These are phyloP conservation scores for Ariopsis seemanni DNA, from an alignment of 2,113 vertebrate genomes.

Conservation along the genomic window DNA sequence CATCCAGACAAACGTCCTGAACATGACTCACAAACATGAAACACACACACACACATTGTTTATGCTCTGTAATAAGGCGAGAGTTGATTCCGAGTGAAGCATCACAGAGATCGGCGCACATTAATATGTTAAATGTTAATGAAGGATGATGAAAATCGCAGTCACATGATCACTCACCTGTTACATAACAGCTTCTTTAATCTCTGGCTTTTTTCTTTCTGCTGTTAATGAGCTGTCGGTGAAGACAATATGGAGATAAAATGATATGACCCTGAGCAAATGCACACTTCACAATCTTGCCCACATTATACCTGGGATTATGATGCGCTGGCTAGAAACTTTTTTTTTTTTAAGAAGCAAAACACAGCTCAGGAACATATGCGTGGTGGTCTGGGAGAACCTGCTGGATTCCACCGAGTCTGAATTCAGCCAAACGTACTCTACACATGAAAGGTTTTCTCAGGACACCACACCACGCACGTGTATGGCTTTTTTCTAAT, in stretches of 20 bases:
- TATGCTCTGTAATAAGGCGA: neutral
- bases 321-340: neutral
- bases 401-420: neutral
- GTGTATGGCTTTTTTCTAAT: neutral
- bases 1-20: conserved; percentile 21
- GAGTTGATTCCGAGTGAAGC: neutral
- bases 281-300: neutral
- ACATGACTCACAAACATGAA: conserved; percentile 28
- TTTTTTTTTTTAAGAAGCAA: neutral
- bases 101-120: neutral
- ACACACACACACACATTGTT: neutral
- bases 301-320: neutral
- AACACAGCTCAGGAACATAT: neutral
- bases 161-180: neutral
- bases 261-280: neutral
- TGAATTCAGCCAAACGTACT: neutral
- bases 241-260: neutral
- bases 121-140: neutral
- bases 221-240: neutral
- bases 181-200: neutral
- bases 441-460: neutral
- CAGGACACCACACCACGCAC: neutral
- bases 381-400: neutral
- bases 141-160: neutral
- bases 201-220: neutral